These are phyloP conservation scores for Pongo pygmaeus DNA, from an alignment of 2,113 vertebrate species.

Conservation along the genomic window DNA sequence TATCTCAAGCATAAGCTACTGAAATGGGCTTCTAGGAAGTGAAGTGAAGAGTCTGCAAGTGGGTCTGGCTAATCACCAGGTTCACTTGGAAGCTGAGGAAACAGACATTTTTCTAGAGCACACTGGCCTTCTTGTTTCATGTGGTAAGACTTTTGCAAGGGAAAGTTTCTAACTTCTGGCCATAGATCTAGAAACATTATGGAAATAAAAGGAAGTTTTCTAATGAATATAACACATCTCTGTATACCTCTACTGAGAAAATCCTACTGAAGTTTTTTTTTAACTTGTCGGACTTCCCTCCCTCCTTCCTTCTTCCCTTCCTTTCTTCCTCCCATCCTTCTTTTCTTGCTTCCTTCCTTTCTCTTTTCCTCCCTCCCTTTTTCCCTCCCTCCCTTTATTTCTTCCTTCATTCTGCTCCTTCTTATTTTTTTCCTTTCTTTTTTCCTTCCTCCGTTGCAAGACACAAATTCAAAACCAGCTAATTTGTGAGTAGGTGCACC, in stretches of 20 bases:
- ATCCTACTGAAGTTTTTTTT: background rate
- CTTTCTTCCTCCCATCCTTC: no score
- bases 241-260: background rate
- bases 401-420: no score
- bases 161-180: no score
- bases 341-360: background rate
- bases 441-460: slow-evolving; percentile 75
- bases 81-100: no score
- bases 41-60: background rate
- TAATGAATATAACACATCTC: background rate
- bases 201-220: slow-evolving; percentile 8
- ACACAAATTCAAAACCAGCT: slow-evolving; percentile 94
- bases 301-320: no score
- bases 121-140: no score
- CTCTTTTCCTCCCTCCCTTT: no score
- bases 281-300: background rate
- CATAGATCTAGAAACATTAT: background rate
- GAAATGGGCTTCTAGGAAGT: background rate
- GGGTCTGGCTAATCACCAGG: no score
- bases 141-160: no score
- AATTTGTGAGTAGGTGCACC: slow-evolving; percentile 91
- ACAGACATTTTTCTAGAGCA: no score
- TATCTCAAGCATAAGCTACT: background rate
- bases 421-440: no score
- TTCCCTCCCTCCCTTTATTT: no score